These are phyloP conservation scores for Anoplius nigerrimus DNA, from an alignment of 2,888 invertebrate species.

Conservation along the genomic window DNA sequence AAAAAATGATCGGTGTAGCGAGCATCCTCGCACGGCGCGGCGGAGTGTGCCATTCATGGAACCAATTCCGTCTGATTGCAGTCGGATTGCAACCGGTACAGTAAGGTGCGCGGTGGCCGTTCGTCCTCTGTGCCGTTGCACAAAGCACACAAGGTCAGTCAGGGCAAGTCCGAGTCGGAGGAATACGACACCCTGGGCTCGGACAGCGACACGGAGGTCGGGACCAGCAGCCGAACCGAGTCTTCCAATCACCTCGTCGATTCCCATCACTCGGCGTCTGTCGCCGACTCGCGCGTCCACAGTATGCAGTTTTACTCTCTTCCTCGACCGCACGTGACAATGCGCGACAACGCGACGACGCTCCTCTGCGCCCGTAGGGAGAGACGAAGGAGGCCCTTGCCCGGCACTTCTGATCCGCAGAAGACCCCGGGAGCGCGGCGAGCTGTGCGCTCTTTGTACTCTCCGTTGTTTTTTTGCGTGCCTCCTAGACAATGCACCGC, in stretches of 20 bases:
- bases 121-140: conserved; percentile 74
- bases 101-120: conserved; percentile 75
- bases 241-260: conserved; percentile 76
- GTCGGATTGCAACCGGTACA: conserved; percentile 76
- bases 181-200: conserved; percentile 91
- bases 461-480: not conserved
- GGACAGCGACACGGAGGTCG: conserved; percentile 87
- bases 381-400: too few relatives aligned
- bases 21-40: conserved; percentile 45
- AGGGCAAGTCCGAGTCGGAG: conserved; percentile 96
- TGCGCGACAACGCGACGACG: too few relatives aligned
- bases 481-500: not conserved
- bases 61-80: conserved; percentile 74
- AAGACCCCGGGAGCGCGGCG: too few relatives aligned
- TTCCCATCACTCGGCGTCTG: conserved; percentile 73
- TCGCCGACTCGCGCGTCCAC: conserved; percentile 74
- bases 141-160: conserved; percentile 85
- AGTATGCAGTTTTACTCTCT: conserved; percentile 62
- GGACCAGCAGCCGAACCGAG: conserved; percentile 77
- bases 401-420: too few relatives aligned
- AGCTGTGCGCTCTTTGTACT: too few relatives aligned
- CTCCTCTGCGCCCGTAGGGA: too few relatives aligned
- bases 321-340: not conserved
- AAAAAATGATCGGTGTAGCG: conserved; percentile 45
- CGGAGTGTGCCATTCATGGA: conserved; percentile 55